Evolutionary conservation across 1,140 invertebrate species (phyloP), one percentile per base, ranked within the genome.

Genomic region (Drosophila sturtevanti): DNA sequence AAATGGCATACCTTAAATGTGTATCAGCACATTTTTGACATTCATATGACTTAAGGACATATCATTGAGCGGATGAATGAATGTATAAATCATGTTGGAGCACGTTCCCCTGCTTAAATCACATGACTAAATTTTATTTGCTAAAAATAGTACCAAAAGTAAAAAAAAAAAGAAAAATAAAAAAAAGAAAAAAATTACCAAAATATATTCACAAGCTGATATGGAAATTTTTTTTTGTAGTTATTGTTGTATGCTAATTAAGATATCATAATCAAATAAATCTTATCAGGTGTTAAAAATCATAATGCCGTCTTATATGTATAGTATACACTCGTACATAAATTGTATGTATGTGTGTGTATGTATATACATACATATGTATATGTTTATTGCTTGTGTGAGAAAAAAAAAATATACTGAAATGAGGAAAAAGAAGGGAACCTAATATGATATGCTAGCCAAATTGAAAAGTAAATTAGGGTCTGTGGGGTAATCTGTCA

Each of bases 261-360:
- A 77, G 84, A 82, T 87, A 87, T 87, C 72, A 79, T 68, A 79
- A 89, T 77, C 64, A 27, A 48, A 48, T 48, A 79, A 82, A 79
- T 70, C 76, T 87, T 87, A 87, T 87, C 82, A 89, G 82, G 82
- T 87, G 84, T 87, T 87, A 77, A 89, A 38, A 77, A 66, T 61
- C 72, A 61, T 84, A 82, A 89, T 73, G 79, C 71, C 54, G 70
- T 31, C 68, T 72, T 68, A 73, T 81, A 74, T 18, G 56, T 48
- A 73, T 54, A n/a, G n/a, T n/a, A n/a, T n/a, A n/a, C n/a, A n/a
- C n/a, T n/a, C n/a, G n/a, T n/a, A n/a, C n/a, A n/a, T n/a, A n/a
- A n/a, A n/a, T n/a, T n/a, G 59, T 34, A 37, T 38, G 27, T 24
- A 41, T 52, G 51, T 65, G 37, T 58, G n/a, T 63, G 59, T 66